These are phyloP conservation scores for Gadus chalcogrammus DNA, from an alignment of 2,113 vertebrate genomes.

Conservation along the genomic window DNA sequence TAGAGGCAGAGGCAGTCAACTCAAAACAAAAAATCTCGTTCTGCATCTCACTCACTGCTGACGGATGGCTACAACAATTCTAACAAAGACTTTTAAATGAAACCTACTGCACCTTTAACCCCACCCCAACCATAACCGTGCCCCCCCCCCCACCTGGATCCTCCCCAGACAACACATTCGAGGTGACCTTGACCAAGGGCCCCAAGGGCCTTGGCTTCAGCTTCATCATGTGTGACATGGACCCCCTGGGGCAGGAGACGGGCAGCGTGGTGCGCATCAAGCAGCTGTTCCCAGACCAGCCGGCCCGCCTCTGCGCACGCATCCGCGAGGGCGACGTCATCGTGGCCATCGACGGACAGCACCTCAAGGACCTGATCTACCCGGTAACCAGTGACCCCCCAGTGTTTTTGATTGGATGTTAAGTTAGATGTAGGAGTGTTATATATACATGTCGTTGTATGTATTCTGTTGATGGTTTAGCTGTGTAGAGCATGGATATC, in stretches of 20 bases:
- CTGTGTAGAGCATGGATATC: too few relatives aligned
- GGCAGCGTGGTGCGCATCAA: slow-evolving; percentile 78
- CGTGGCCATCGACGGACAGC: slow-evolving; percentile 80
- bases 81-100: neutral
- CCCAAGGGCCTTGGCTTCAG: slow-evolving; percentile 83
- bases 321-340: slow-evolving; percentile 84
- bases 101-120: neutral
- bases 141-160: too few relatives aligned
- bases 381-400: slow-evolving; percentile 63
- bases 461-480: too few relatives aligned
- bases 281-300: slow-evolving; percentile 83
- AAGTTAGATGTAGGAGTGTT: too few relatives aligned
- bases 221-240: slow-evolving; percentile 77
- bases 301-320: slow-evolving; percentile 77
- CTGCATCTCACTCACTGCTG: too few relatives aligned
- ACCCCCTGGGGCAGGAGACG: slow-evolving; percentile 56
- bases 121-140: too few relatives aligned
- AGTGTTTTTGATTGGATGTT: neutral
- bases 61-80: too few relatives aligned
- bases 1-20: too few relatives aligned
- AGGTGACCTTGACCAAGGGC: slow-evolving; percentile 82
- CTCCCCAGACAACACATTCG: slow-evolving; percentile 74
- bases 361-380: slow-evolving; percentile 77
- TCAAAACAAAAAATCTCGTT: too few relatives aligned
- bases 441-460: too few relatives aligned